Base-by-base conservation (phyloP, 2,888 invertebrate species). In the Linnaemya vulpina region DNA sequence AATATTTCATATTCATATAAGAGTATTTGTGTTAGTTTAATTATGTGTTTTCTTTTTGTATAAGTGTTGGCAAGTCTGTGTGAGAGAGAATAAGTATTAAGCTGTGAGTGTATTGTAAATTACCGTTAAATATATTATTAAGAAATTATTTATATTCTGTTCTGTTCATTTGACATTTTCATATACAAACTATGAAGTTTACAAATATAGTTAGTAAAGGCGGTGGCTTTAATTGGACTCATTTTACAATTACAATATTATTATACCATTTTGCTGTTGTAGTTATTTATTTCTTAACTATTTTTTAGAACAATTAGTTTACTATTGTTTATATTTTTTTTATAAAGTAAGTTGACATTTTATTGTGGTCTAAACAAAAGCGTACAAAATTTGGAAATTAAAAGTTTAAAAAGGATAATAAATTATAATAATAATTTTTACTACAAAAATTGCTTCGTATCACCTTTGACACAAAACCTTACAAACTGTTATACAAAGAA, bases 171-270 rank as follows among this genome's bases (percentile, higher is more conserved):
- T 51, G 51, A 46, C 25, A 53, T 71, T 30, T 46, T 43, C 58
- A 46, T 60, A 43, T 49, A n/a, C 40, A 82, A 83, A 46, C 38
- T 62, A 73, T 62, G 60, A 62, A 74, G 77, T 80, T 81, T 80
- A 84, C 77, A 84, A 80, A 85, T 87, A 83, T 80, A 87, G 76
- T 80, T 76, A 76, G 79, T 88, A 86, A 88, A 90, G 90, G 90
- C 90, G 90, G 90, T 90, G 90, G 90, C 90, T 89, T 90, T 89
- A 89, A 87, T 91, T 90, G 90, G 90, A 90, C 90, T 90, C 89
- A 89, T 89, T 90, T 90, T 90, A 82, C 83, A 82, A 80, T 86
- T 77, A 68, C 60, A 35, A 76, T 79, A 58, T 82, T 80, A 83
- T 86, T 67, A 68, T 80, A 83, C 84, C 58, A 63, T 62, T 83